Percentiles rank a stretch among this genome's conserved stretches.
Conservation (phyloP, 2,113 vertebrate species). For the Sinocyclocheilus anshuiensis region DNA sequence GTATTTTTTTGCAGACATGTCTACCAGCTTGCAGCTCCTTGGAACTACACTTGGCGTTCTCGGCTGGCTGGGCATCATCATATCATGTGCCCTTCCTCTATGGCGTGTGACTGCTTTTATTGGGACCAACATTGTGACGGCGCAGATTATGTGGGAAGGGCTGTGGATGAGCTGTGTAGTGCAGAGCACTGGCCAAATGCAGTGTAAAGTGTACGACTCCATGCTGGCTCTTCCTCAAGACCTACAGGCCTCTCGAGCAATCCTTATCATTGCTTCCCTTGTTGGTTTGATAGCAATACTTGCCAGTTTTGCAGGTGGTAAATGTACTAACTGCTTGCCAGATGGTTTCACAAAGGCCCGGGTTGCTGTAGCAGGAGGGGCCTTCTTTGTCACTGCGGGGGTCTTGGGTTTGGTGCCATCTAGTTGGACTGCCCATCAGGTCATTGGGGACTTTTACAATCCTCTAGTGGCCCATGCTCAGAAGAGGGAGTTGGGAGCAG, state of each 20-base stretch:
- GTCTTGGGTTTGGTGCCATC: constrained; percentile 79
- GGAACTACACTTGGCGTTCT: constrained; percentile 73
- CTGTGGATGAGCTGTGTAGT: constrained; percentile 81
- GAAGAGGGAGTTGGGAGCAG: constrained; percentile 79
- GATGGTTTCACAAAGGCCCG: constrained; percentile 77
- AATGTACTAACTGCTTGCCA: constrained; percentile 81
- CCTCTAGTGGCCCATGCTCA: constrained; percentile 69
- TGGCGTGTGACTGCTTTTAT: constrained; percentile 83
- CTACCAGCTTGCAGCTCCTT: constrained; percentile 80
- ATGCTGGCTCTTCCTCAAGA: constrained; percentile 78
- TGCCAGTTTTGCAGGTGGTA: constrained; percentile 78
- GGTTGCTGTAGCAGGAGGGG: constrained; percentile 78
- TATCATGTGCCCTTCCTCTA: constrained; percentile 79
- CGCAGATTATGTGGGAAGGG: constrained; percentile 71
- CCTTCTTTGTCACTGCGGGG: constrained; percentile 75
- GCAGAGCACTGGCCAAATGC: constrained; percentile 79
- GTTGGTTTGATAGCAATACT: constrained; percentile 73
- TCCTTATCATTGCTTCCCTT: constrained; percentile 77
- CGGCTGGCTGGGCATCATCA: constrained; percentile 79
- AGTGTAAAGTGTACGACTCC: constrained; percentile 79
- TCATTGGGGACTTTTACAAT: constrained; percentile 82
- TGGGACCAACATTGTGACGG: constrained; percentile 75
- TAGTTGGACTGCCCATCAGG: constrained; percentile 81
- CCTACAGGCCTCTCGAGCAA: constrained; percentile 80
- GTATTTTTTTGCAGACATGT: constrained; percentile 63